Evolutionary conservation across 92 coral and sea anemone genomes (phyloP), one percentile per base, ranked within the genome.

Genomic region (Metridium senile): DNA sequence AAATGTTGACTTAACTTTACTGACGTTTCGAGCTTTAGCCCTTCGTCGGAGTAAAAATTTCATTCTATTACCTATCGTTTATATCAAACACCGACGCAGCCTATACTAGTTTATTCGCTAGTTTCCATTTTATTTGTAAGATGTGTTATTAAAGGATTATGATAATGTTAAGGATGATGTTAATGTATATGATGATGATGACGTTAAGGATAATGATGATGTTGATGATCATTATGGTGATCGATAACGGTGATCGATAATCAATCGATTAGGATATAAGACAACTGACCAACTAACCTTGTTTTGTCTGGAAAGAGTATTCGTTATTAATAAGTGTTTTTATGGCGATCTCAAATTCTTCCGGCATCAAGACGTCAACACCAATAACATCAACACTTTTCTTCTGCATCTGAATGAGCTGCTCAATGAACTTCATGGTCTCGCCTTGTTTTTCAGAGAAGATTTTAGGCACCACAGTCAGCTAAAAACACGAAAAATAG

Each of bases 321-420:
- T 66, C 21, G 49, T 31, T 31, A 25, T 26, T 26, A 2, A 81
- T 47, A 28, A 71, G 53, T 28, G 3, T 72, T 13, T 13, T 74
- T 1, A 78, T 66, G 25, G 81, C 67, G 16, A 56, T 71, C 11
- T 52, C 18, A 33, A 90, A 34, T 21, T 90, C 90, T n/a, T 45
- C 28, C 19, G 94, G 91, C 19, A 80, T 72, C 2, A 88, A 88
- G 20, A 89, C 73, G 11, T 70, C 69, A 7, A 81, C 77, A 11
- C 72, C 74, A 46, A 89, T 54, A 6, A 67, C 54, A 33, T 89
- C 94, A 19, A 71, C 81, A 47, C 86, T 90, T 53, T 71, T 86
- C 82, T 90, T 90, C 82, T 90, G 94, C 91, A 90, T 90, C 33
- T 76, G 88, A 49, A 90, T 78, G 62, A 90, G 75, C 78, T 90